phyloP scores from a whole-genome alignment of 2,113 vertebrate genomes.

The Accipiter virgatus region DNA sequence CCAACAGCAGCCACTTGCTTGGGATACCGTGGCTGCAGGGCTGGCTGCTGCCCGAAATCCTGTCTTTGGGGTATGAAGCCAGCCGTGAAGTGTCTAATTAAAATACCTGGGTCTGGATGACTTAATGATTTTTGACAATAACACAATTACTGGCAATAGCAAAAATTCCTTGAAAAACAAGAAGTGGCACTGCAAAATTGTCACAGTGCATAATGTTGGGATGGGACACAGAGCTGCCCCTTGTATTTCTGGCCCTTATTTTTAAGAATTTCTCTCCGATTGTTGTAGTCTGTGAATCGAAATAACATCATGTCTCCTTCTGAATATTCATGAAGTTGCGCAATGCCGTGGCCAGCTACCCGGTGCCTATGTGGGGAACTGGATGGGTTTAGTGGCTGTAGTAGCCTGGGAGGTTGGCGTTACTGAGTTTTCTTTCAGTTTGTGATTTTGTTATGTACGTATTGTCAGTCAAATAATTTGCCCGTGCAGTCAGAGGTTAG shows the following conservation, averaged over 20 bases:
- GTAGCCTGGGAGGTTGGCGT: background rate
- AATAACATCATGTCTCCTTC: background rate
- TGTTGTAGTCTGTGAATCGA: background rate
- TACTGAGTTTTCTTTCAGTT: background rate
- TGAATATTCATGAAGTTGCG: background rate
- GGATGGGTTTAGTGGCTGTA: background rate
- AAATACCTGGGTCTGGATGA: background rate
- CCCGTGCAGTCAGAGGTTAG: background rate
- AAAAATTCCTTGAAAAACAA: background rate
- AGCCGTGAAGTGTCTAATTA: background rate
- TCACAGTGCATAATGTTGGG: fast-evolving
- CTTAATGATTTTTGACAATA: background rate
- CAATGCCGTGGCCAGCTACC: background rate
- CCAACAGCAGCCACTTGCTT: fast-evolving
- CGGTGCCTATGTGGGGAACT: background rate
- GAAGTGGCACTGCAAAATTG: background rate
- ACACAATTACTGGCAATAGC: background rate
- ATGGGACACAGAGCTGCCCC: background rate
- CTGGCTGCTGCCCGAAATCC: background rate
- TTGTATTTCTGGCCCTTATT: background rate
- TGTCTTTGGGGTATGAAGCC: background rate
- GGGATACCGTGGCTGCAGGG: background rate
- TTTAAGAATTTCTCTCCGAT: background rate
- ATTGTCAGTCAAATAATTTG: background rate
- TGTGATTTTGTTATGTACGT: background rate